Evolutionary conservation across 1,140 invertebrate species (phyloP).

Genomic region (Meloidogyne chitwoodi): DNA sequence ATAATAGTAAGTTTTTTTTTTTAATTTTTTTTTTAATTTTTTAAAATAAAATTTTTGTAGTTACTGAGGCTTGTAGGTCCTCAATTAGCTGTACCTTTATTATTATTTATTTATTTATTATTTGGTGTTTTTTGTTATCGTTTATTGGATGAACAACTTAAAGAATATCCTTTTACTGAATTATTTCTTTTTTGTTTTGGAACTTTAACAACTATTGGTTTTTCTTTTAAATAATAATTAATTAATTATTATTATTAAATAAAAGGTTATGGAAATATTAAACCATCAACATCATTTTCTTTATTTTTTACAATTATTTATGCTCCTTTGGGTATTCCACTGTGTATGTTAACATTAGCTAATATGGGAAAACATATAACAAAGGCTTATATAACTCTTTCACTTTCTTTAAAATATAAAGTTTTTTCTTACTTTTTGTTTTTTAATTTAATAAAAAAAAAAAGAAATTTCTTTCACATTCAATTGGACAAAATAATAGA

Average conservation of each 20-base stretch:
- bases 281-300: slow-evolving; percentile 10
- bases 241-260: not conserved
- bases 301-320: slow-evolving; percentile 14
- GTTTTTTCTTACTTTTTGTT: not conserved
- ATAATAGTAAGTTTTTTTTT: not conserved
- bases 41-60: no score
- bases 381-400: slow-evolving; percentile 17
- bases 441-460: not conserved
- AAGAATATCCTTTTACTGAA: slow-evolving; percentile 5
- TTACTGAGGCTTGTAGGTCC: slow-evolving; percentile 2
- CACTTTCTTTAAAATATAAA: not conserved
- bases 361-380: slow-evolving; percentile 24
- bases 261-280: slow-evolving; percentile 21
- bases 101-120: slow-evolving; percentile 10
- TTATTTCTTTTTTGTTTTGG: slow-evolving; percentile 23
- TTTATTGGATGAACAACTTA: slow-evolving; percentile 6
- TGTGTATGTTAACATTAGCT: slow-evolving; percentile 21
- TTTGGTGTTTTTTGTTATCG: slow-evolving; percentile 17
- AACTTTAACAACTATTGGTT: slow-evolving; percentile 24
- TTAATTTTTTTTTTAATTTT: not conserved
- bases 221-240: no score
- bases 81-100: slow-evolving; percentile 5
- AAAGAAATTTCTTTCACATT: not conserved
- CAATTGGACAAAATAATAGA: not conserved
- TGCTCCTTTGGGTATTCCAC: slow-evolving; percentile 15